Evolutionary conservation across 2,888 invertebrate species (phyloP), one percentile per base, ranked within the genome.

Genomic region (Schrankia costaestrigalis): DNA sequence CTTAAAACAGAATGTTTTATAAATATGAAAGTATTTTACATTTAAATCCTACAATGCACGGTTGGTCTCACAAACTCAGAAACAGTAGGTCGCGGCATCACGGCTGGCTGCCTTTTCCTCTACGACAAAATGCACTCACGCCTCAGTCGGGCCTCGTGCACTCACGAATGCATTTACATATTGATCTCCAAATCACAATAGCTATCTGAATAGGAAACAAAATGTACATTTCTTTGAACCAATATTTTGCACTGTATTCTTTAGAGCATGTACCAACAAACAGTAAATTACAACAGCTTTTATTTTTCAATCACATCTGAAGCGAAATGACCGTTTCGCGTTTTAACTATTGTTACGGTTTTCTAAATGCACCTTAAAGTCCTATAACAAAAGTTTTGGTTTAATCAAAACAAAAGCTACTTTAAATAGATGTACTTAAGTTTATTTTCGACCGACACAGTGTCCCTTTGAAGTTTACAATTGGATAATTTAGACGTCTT

Each of bases 71-170:
- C 66, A 63, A 63, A 71, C 63, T 54, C 66, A 63, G 64, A 61
- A 69, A 73, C 71, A 74, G 56, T 64, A 56, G 71, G 63, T 67
- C 64, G 60, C 41, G 47, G 47, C 64, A 57, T 53, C 58, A 63
- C 66, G 67, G 54, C 50, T 61, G 66, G 61, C 66, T 65, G 69
- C 58, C 50, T 67, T 53, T 63, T 58, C 48, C 63, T 67, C 72
- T 77, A 78, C 79, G 79, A 79, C 79, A 79, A 79, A 81, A 80
- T 80, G 81, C 81, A 82, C 80, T 81, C 78, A 69, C 76, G 75
- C 71, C 70, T 66, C 58, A 50, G 54, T 56, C 63, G 49, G 46
- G 52, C 60, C 60, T 62, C 56, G 57, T 63, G 70, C 75, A 74
- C 74, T 79, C 76, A 65, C 71, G 70, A 73, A 63, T 75, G 73